phyloP scores from a whole-genome alignment of 2,888 invertebrate genomes.

The Corythucha ciliata region DNA sequence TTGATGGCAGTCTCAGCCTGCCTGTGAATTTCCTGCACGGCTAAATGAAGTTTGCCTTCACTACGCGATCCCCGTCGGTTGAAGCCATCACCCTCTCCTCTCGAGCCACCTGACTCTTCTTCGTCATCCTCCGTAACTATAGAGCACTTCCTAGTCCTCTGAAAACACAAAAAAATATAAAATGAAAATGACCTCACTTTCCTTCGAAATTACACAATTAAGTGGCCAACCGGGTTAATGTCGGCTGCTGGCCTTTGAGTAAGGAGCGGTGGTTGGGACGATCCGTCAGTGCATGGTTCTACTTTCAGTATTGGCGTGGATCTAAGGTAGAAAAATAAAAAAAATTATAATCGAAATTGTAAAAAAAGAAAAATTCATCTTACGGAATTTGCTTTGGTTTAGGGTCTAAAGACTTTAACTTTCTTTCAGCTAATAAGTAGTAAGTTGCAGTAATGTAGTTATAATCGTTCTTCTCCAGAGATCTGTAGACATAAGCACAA shows the following conservation, averaged over 20 bases:
- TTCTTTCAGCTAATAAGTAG: slow-evolving; percentile 88
- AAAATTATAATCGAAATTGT: too few relatives aligned
- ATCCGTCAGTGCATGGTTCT: slow-evolving; percentile 37
- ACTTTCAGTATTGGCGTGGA: slow-evolving; percentile 37
- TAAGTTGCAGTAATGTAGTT: slow-evolving; percentile 98
- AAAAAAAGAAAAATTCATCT: too few relatives aligned
- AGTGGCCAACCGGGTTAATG: too few relatives aligned
- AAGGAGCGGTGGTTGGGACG: too few relatives aligned
- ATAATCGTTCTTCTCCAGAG: slow-evolving; percentile 90
- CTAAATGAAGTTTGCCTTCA: slow-evolving; percentile 64
- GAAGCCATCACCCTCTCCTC: slow-evolving; percentile 46
- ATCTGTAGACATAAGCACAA: slow-evolving; percentile 45
- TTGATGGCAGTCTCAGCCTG: slow-evolving; percentile 32
- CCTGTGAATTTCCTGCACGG: slow-evolving; percentile 47
- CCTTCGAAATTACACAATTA: too few relatives aligned
- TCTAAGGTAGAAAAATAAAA: slow-evolving; percentile 24
- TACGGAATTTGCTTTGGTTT: slow-evolving; percentile 27
- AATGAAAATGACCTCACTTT: slow-evolving; percentile 37
- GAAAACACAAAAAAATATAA: slow-evolving; percentile 28
- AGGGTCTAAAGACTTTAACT: slow-evolving; percentile 50
- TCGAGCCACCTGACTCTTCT: slow-evolving; percentile 57
- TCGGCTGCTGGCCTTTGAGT: too few relatives aligned
- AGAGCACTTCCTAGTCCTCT: slow-evolving; percentile 76
- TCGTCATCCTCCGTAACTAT: slow-evolving; percentile 90
- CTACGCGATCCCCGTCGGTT: slow-evolving; percentile 66